These are phyloP conservation scores for Callionymus lyra DNA, from an alignment of 2,113 vertebrate species.

Conservation along the genomic window DNA sequence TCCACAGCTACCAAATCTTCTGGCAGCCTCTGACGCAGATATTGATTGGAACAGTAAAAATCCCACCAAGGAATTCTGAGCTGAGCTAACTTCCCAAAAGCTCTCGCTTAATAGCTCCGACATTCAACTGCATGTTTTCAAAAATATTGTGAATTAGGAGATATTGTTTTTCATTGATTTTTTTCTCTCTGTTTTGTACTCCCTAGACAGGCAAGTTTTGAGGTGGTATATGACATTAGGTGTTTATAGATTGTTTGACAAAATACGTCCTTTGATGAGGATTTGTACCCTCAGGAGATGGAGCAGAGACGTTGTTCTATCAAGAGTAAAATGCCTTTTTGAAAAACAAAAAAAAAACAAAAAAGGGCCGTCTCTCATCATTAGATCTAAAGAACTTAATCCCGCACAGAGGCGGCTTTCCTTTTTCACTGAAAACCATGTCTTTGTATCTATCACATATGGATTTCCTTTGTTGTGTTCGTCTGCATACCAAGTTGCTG, in stretches of 20 bases:
- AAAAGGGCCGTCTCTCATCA: constrained; percentile 47
- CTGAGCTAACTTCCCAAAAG: constrained; percentile 26
- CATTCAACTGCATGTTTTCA: too few species aligned
- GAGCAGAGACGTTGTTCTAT: constrained; percentile 30
- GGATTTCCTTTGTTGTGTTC: constrained; percentile 28
- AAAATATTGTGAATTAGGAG: constrained; percentile 31
- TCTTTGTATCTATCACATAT: constrained; percentile 32
- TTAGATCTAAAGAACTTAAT: constrained; percentile 58
- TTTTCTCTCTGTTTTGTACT: constrained; percentile 23
- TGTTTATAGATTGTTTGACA: constrained; percentile 44
- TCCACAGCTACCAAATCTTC: constrained; percentile 61
- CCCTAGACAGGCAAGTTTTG: constrained; percentile 10
- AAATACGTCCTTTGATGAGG: constrained; percentile 51
- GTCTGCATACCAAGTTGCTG: constrained; percentile 31
- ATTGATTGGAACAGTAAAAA: constrained; percentile 48
- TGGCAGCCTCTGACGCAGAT: constrained; percentile 45
- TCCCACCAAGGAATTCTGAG: constrained; percentile 45
- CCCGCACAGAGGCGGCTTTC: constrained; percentile 34
- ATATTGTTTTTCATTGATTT: constrained; percentile 31
- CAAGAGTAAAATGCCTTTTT: constrained; percentile 44
- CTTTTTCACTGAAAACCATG: constrained; percentile 25
- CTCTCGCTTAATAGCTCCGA: constrained; percentile 8
- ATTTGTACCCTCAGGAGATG: constrained; percentile 41
- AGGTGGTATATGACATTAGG: constrained; percentile 23
- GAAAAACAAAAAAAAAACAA: constrained; percentile 58